phyloP scores from a whole-genome alignment of 1,140 invertebrate genomes.

The Drosophila mauritiana region DNA sequence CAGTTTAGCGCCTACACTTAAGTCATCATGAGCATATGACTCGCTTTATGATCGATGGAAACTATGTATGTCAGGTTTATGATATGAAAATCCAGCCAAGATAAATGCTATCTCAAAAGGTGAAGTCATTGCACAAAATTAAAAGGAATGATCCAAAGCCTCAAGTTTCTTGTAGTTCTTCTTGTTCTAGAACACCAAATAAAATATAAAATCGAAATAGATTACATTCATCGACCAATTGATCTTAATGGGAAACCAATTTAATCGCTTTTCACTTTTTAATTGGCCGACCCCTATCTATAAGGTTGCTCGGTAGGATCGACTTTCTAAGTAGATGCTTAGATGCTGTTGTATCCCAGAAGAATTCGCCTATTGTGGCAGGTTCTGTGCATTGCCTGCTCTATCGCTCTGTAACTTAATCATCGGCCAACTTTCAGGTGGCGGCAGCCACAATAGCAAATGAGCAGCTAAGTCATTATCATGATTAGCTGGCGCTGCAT shows the following conservation, averaged over 20 bases:
- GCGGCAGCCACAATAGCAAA: constrained; percentile 34
- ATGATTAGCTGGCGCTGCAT: constrained; percentile 69
- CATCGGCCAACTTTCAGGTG: constrained; percentile 22
- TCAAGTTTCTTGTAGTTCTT: too few species aligned
- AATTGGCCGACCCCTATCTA: background rate
- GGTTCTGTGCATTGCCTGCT: constrained; percentile 10
- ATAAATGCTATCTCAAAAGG: constrained; percentile 13
- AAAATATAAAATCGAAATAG: too few species aligned
- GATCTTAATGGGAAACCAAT: too few species aligned
- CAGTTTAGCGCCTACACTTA: constrained; percentile 3
- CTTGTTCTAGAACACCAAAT: too few species aligned
- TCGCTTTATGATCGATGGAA: constrained; percentile 33
- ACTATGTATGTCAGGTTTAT: constrained; percentile 2
- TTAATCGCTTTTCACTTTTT: background rate
- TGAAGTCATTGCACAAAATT: constrained; percentile 17
- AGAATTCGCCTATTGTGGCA: background rate
- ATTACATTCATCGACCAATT: too few species aligned
- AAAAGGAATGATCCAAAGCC: background rate
- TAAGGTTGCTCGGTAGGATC: background rate
- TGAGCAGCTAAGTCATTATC: constrained; percentile 56
- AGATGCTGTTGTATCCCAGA: background rate
- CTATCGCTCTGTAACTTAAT: constrained; percentile 26
- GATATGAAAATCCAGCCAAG: constrained; percentile 16
- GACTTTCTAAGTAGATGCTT: background rate
- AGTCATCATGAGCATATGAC: constrained; percentile 22